Conservation (phyloP, 2,113 vertebrate genomes). For the Genyomyrus donnyi region DNA sequence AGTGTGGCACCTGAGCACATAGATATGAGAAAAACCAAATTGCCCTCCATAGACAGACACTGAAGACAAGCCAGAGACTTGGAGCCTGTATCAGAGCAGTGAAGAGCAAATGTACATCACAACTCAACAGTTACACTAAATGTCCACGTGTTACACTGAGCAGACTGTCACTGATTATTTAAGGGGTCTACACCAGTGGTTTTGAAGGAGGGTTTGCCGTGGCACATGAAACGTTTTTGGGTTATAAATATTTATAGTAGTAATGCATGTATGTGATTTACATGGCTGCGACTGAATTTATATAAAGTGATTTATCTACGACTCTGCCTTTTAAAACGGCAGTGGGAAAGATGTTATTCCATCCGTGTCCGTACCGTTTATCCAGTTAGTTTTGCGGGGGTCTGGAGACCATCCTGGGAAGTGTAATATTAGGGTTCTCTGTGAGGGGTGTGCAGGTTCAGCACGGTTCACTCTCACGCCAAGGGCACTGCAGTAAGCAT, state of each 20-base stretch:
- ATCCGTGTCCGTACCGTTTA: not conserved
- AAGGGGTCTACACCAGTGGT: not conserved
- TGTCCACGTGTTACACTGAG: not conserved
- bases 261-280: slow-evolving; percentile 8
- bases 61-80: not conserved
- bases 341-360: not conserved
- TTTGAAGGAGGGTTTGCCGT: not conserved
- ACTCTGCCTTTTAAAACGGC: not conserved
- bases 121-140: not conserved
- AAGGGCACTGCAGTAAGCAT: not conserved
- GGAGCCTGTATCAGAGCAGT: not conserved
- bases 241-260: slow-evolving; percentile 8
- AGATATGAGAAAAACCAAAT: not conserved
- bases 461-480: not conserved
- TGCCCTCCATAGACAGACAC: not conserved
- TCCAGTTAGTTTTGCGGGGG: not conserved
- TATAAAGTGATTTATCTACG: slow-evolving; percentile 9
- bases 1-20: not conserved
- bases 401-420: not conserved
- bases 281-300: not conserved
- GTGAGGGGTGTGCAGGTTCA: not conserved
- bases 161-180: slow-evolving; percentile 4
- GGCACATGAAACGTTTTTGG: not conserved
- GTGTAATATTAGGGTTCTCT: not conserved
- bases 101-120: not conserved